Evolutionary conservation across 30 jellyfish, hydroid and myxozoan genomes (phyloP).

Genomic region (Pelagia noctiluca): DNA sequence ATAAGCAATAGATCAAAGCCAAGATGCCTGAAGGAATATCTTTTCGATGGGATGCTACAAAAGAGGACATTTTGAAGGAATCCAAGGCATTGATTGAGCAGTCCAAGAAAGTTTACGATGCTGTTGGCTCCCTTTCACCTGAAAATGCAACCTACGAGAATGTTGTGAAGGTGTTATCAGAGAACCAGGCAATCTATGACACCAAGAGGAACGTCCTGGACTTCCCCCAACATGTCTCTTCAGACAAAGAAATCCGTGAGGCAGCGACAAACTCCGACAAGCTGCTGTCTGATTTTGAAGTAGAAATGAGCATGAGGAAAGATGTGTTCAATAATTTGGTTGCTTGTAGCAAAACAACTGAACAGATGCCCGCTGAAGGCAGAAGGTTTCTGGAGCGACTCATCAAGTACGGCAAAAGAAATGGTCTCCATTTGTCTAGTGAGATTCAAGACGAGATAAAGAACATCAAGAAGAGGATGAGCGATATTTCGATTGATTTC

Average conservation of each 20-base stretch:
- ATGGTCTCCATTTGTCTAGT: conserved; percentile 84
- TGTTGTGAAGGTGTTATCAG: conserved; percentile 71
- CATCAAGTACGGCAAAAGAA: conserved; percentile 84
- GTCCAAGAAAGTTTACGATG: conserved; percentile 68
- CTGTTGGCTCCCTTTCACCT: conserved; percentile 55
- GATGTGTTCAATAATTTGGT: conserved; percentile 85
- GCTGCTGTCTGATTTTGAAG: conserved; percentile 86
- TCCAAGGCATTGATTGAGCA: conserved; percentile 58
- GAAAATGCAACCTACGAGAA: conserved; percentile 64
- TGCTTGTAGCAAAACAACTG: conserved; percentile 69
- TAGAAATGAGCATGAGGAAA: conserved; percentile 95
- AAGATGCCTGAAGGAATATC: conserved; percentile 51
- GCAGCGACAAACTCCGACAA: conserved; percentile 93
- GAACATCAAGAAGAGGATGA: conserved; percentile 80
- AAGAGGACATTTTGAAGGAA: conserved; percentile 51
- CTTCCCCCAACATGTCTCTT: conserved; percentile 89
- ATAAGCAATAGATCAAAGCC: neutral
- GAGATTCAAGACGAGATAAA: conserved; percentile 76
- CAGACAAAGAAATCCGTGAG: conserved; percentile 75
- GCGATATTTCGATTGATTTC: conserved; percentile 90
- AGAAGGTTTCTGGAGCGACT: conserved; percentile 78
- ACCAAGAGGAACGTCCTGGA: conserved; percentile 77
- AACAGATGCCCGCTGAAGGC: conserved; percentile 77
- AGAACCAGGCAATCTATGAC: conserved; percentile 57
- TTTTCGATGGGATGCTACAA: conserved; percentile 47